Base-by-base conservation (phyloP, 2,888 invertebrate species). In the Cephus rjabovi region DNA sequence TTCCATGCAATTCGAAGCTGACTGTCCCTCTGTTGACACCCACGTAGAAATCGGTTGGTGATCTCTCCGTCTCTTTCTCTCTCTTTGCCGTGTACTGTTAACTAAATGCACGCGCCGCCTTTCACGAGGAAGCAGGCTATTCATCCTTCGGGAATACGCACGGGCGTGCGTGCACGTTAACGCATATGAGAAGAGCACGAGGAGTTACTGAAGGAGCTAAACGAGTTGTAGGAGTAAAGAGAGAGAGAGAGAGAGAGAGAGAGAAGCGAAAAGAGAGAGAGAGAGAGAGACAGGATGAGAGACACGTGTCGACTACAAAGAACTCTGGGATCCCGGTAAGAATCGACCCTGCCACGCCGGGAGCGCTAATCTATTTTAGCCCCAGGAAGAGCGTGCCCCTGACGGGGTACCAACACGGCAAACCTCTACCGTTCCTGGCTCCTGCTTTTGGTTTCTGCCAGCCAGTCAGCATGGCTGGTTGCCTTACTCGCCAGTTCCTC, bases 291-390 rank as follows among this genome's bases (percentile, higher is more conserved):
- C 0, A 12, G 33, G 71, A 71, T 15, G 71, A 71, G 71, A 34
- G 71, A 81, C 87, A 87, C 86, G 87, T 87, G 87, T 82, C 87
- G 79, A 79, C 76, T 79, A 85, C 86, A 87, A 86, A 88, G 87
- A 84, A 83, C 85, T 56, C 9, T 56, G 56, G 56, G 23, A 56
- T 56, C 56, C 56, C 71, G 74, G 75, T 37, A 75, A 78, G 37
- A 75, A 74, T 74, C 74, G 35, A 34, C 34, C 34, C 30, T 37
- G 71, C 56, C 40, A 68, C 76, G 79, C 77, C 84, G 82, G 85
- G 80, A 85, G 83, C 85, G 85, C 86, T 89, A 89, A 89, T 89
- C 89, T 86, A 86, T 83, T 87, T 86, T 89, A 76, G 83, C 85
- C 87, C 88, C 79, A 82, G 90, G 85, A 84, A 82, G 83, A 86